Evolutionary conservation across 2,888 invertebrate species (phyloP).

Genomic region (Graphium colonna): DNA sequence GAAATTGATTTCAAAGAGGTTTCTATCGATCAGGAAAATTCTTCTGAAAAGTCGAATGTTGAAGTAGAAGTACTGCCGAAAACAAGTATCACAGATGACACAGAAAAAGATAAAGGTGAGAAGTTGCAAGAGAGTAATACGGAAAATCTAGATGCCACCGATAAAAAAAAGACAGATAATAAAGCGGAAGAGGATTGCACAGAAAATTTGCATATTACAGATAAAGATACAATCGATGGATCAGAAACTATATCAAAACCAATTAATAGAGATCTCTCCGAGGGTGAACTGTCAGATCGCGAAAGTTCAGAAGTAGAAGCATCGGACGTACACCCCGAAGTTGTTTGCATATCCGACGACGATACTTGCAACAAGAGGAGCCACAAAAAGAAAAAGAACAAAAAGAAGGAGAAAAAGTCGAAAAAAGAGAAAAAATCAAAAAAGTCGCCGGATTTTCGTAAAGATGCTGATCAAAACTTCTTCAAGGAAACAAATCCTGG

Average conservation of each 20-base stretch:
- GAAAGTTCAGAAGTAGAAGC: slow-evolving; percentile 61
- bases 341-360: slow-evolving; percentile 76
- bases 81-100: background rate
- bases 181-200: slow-evolving; percentile 26
- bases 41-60: background rate
- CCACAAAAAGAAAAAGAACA: slow-evolving; percentile 60
- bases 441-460: slow-evolving; percentile 54
- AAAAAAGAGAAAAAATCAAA: slow-evolving; percentile 50
- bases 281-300: slow-evolving; percentile 55
- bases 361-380: slow-evolving; percentile 42
- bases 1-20: background rate
- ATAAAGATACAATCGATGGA: too few relatives aligned
- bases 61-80: background rate
- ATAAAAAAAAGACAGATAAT: background rate
- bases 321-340: slow-evolving; percentile 59
- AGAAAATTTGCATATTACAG: slow-evolving; percentile 21
- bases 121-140: background rate
- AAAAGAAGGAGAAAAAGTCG: slow-evolving; percentile 59
- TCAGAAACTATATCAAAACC: too few relatives aligned
- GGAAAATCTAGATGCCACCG: background rate
- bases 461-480: slow-evolving; percentile 56
- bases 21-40: background rate
- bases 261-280: slow-evolving; percentile 45
- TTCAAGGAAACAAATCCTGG: slow-evolving; percentile 35
- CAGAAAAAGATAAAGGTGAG: background rate